Percentiles rank a stretch among this genome's conserved stretches.
Evolutionary conservation across 2,888 invertebrate species (phyloP).

Genomic region (Siphlonurus alternatus): DNA sequence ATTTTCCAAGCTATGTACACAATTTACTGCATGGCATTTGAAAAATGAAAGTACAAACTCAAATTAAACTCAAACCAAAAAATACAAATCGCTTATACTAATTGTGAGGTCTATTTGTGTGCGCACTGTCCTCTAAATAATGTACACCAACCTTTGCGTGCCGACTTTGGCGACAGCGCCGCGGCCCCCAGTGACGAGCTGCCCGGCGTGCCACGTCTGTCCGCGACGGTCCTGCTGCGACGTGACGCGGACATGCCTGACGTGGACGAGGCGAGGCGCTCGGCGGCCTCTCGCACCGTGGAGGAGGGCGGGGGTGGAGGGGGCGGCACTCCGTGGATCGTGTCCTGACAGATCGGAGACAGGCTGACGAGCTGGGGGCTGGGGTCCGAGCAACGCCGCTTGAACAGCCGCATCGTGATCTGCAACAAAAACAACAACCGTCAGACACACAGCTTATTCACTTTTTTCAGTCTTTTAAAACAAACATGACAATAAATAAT

Average conservation of each 20-base stretch:
- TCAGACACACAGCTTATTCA: too few relatives aligned
- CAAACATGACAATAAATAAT: too few relatives aligned
- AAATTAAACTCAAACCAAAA: too few relatives aligned
- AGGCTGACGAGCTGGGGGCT: constrained; percentile 38
- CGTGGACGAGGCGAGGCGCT: not conserved
- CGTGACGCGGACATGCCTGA: not conserved
- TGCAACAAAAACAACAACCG: not conserved
- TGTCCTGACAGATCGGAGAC: constrained; percentile 24
- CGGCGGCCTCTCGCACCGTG: not conserved
- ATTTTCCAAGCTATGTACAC: too few relatives aligned
- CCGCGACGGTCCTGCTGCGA: not conserved
- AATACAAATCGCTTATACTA: too few relatives aligned
- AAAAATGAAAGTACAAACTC: too few relatives aligned
- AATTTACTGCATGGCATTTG: too few relatives aligned
- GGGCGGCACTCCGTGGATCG: constrained; percentile 5
- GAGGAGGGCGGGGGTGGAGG: not conserved
- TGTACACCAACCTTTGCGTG: constrained; percentile 25
- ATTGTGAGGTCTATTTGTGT: too few relatives aligned
- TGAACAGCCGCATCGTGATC: constrained; percentile 32
- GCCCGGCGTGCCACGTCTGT: constrained; percentile 8
- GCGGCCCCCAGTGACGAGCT: constrained; percentile 7
- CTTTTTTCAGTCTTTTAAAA: too few relatives aligned
- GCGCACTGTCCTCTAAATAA: too few relatives aligned
- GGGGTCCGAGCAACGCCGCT: constrained; percentile 34
- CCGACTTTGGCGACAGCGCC: constrained; percentile 20